phyloP scores from a whole-genome alignment of 2,888 invertebrate genomes.

The Polylopha cassiicola region DNA sequence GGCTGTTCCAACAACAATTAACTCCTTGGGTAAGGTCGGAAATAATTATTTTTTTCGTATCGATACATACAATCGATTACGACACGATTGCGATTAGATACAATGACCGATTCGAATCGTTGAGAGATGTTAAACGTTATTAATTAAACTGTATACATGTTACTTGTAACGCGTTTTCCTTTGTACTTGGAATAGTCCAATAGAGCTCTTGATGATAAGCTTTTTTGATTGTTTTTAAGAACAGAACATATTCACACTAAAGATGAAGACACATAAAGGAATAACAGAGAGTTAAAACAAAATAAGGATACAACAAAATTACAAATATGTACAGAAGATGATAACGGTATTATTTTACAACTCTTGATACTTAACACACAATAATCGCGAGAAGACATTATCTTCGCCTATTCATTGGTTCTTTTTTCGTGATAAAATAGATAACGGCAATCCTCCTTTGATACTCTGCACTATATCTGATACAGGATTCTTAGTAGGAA shows the following conservation, averaged over 20 bases:
- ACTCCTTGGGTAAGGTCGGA: slow-evolving; percentile 63
- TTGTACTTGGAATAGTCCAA: slow-evolving; percentile 18
- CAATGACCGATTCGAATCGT: slow-evolving; percentile 60
- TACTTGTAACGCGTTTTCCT: slow-evolving; percentile 32
- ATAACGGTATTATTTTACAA: too few species aligned
- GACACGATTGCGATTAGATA: slow-evolving; percentile 55
- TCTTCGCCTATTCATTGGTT: background rate
- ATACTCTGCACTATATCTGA: slow-evolving; percentile 6
- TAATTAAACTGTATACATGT: slow-evolving; percentile 35
- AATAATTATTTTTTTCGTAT: slow-evolving; percentile 57
- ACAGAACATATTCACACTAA: too few species aligned
- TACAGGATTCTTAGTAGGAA: background rate
- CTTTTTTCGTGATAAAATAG: slow-evolving; percentile 10
- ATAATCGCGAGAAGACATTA: too few species aligned
- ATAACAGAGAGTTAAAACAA: too few species aligned
- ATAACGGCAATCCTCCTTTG: slow-evolving; percentile 10
- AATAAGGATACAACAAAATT: too few species aligned
- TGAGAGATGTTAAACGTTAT: slow-evolving; percentile 39
- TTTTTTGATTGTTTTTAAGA: too few species aligned
- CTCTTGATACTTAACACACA: too few species aligned
- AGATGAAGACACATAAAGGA: too few species aligned
- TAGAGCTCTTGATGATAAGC: background rate
- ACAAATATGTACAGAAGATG: too few species aligned
- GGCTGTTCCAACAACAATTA: slow-evolving; percentile 54
- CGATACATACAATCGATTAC: slow-evolving; percentile 62